Evolutionary conservation across 1,140 invertebrate species (phyloP).

Genomic region (Cydia splendana): DNA sequence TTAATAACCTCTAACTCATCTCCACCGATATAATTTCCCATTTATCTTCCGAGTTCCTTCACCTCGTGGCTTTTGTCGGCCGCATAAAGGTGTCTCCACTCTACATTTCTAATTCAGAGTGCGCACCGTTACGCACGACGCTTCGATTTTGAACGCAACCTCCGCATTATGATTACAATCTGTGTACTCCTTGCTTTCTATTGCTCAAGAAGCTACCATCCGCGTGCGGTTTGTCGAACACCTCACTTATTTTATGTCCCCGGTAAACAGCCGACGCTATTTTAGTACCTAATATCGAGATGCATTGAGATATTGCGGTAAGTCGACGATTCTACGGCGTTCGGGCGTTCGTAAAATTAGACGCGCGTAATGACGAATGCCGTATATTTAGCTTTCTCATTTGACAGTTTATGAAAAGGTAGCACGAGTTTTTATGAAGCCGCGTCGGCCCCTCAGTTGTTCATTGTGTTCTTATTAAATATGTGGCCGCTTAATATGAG

Average conservation of each 20-base stretch:
- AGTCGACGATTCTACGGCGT: slow-evolving; percentile 37
- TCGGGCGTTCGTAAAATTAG: slow-evolving; percentile 59
- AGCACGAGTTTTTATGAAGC: slow-evolving; percentile 62
- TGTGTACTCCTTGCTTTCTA: slow-evolving; percentile 31
- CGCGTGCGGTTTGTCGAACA: slow-evolving; percentile 20
- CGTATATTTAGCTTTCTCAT: slow-evolving; percentile 69
- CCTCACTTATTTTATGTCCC: slow-evolving; percentile 21
- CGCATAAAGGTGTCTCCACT: slow-evolving; percentile 63
- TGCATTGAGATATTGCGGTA: slow-evolving; percentile 30
- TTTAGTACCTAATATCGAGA: slow-evolving; percentile 32
- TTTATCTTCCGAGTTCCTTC: slow-evolving; percentile 74
- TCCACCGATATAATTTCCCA: slow-evolving; percentile 75
- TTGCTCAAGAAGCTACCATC: slow-evolving; percentile 20
- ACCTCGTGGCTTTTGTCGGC: slow-evolving; percentile 70
- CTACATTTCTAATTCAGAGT: slow-evolving; percentile 70
- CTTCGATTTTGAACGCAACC: slow-evolving; percentile 49
- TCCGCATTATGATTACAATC: slow-evolving; percentile 37
- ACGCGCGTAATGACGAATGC: slow-evolving; percentile 65
- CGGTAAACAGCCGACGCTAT: slow-evolving; percentile 20
- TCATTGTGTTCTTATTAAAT: slow-evolving; percentile 63
- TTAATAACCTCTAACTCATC: slow-evolving; percentile 77
- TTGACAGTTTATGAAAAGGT: slow-evolving; percentile 71
- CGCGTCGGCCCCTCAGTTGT: slow-evolving; percentile 48
- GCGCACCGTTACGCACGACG: slow-evolving; percentile 74
- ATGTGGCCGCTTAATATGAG: slow-evolving; percentile 68